Evolutionary conservation across 2,797 vertebrate genomes (phyloP).

Genomic region (Lophius americanus): DNA sequence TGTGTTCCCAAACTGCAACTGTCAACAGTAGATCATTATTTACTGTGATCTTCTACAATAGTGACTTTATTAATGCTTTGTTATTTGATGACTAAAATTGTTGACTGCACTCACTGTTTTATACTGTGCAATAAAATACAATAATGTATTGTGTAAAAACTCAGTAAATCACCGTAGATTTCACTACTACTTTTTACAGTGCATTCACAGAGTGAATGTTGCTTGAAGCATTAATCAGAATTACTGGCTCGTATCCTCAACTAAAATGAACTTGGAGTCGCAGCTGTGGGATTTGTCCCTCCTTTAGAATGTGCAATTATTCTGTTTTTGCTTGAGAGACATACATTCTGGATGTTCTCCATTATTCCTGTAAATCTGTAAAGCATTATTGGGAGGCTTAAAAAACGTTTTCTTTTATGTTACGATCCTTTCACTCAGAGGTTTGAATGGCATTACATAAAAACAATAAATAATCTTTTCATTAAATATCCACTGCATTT

Average conservation of each 20-base stretch:
- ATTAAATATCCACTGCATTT: conserved; percentile 23
- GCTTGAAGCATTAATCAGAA: background rate
- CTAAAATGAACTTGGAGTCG: background rate
- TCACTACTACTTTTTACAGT: too few relatives aligned
- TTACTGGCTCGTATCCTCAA: background rate
- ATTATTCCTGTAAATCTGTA: conserved; percentile 10
- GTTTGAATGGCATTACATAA: conserved; percentile 18
- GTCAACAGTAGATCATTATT: too few relatives aligned
- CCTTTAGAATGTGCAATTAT: background rate
- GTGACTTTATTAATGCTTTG: too few relatives aligned
- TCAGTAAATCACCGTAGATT: too few relatives aligned
- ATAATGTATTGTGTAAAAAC: too few relatives aligned
- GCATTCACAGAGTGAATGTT: background rate
- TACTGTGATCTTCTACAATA: too few relatives aligned
- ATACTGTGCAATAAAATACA: too few relatives aligned
- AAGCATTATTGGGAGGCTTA: conserved; percentile 2
- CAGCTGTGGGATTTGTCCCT: background rate
- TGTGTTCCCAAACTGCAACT: too few relatives aligned
- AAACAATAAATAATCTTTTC: conserved; percentile 29
- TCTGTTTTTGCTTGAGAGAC: conserved; percentile 2
- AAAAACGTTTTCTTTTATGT: conserved; percentile 19
- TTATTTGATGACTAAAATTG: too few relatives aligned
- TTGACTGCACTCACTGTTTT: too few relatives aligned
- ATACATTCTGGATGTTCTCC: conserved; percentile 12
- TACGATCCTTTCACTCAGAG: background rate